Percentiles rank a stretch among this genome's conserved stretches.
phyloP scores from a whole-genome alignment of 1,140 invertebrate species.

The Lethocerus indicus region DNA sequence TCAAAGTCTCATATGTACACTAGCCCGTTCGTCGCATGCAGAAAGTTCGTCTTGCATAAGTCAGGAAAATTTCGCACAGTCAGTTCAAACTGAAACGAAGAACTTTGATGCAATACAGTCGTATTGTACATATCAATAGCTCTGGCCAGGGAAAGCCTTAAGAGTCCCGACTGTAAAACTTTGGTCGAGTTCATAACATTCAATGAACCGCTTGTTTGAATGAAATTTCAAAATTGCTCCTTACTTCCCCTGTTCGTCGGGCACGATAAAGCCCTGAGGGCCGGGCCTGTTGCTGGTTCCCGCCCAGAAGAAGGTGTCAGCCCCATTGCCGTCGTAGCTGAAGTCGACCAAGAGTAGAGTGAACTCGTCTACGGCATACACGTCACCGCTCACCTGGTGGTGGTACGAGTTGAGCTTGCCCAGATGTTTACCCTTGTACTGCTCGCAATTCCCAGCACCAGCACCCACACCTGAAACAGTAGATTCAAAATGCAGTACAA shows the following conservation, averaged over 20 bases:
- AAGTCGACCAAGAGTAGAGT: conserved; percentile 69
- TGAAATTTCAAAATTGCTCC: conserved; percentile 22
- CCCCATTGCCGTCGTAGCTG: conserved; percentile 80
- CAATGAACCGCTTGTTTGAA: neutral
- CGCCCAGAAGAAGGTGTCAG: conserved; percentile 84
- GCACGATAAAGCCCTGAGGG: conserved; percentile 79
- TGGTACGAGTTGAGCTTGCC: conserved; percentile 83
- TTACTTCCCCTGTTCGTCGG: conserved; percentile 72
- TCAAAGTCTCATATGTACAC: no score
- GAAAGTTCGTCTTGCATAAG: no score
- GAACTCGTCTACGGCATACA: conserved; percentile 78
- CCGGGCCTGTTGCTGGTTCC: conserved; percentile 72
- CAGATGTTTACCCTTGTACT: conserved; percentile 62
- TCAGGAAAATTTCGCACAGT: no score
- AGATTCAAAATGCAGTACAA: no score
- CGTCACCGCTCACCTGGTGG: conserved; percentile 72
- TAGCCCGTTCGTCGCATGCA: no score
- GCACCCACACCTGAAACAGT: no score
- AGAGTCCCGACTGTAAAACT: no score
- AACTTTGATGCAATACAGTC: no score
- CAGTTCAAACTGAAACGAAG: no score
- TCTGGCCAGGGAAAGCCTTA: no score
- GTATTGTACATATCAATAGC: no score
- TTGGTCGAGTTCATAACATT: neutral
- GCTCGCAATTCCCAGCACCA: conserved; percentile 28